These are phyloP conservation scores for Malurus melanocephalus DNA, from an alignment of 2,113 vertebrate species.

Conservation along the genomic window DNA sequence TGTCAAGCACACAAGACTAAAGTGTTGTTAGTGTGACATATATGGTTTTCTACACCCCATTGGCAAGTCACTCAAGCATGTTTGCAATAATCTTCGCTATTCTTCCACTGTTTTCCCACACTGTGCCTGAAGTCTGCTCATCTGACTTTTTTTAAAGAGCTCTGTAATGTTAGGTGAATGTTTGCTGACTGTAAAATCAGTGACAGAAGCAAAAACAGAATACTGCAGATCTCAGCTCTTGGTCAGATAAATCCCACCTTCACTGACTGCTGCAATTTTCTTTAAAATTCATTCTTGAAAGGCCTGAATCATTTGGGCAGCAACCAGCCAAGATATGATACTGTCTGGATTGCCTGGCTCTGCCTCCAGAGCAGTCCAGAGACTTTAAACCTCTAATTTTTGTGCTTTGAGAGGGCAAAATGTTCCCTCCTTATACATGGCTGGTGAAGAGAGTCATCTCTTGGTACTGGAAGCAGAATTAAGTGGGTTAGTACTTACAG, in stretches of 20 bases:
- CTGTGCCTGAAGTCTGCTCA: fast-evolving
- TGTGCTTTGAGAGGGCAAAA: background rate
- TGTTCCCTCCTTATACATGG: background rate
- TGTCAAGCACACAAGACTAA: background rate
- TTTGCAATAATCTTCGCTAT: background rate
- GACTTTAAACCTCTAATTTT: background rate
- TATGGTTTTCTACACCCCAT: background rate
- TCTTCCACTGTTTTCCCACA: background rate
- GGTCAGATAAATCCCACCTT: background rate
- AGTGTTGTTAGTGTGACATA: background rate
- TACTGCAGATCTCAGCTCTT: background rate
- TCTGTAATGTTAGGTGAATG: background rate
- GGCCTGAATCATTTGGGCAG: background rate
- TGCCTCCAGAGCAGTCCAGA: background rate
- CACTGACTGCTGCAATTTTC: background rate
- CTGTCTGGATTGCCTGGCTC: background rate
- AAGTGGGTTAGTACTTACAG: background rate
- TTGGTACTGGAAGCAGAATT: background rate
- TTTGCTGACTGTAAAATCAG: background rate
- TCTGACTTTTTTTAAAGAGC: background rate
- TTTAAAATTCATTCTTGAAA: background rate
- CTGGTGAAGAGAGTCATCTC: background rate
- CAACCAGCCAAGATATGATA: background rate
- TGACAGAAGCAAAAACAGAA: background rate
- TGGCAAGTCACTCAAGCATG: background rate